Conservation (phyloP, 2,888 invertebrate genomes). For the Synanthedon myopaeformis region DNA sequence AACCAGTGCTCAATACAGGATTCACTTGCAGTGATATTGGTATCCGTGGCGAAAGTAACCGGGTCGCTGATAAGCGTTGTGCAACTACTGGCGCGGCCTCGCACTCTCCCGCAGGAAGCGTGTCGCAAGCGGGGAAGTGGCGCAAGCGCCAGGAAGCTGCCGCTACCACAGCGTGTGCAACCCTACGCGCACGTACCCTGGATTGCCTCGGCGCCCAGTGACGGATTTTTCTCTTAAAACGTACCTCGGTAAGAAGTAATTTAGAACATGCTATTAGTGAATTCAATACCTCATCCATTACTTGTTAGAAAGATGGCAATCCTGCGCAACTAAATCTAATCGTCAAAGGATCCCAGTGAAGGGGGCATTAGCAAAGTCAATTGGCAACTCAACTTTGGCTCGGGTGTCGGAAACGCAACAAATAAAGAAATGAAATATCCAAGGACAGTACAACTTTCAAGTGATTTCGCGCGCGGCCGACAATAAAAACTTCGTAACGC, state of each 20-base stretch:
- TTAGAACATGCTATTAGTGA: background rate
- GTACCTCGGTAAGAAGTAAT: constrained; percentile 32
- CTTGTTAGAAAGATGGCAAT: constrained; percentile 1
- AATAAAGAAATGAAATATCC: constrained; percentile 69
- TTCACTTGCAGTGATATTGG: constrained; percentile 45
- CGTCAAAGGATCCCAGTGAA: constrained; percentile 39
- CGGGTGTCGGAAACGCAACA: constrained; percentile 61
- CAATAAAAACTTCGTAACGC: constrained; percentile 68
- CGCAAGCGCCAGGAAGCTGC: constrained; percentile 61
- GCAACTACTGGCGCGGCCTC: constrained; percentile 54
- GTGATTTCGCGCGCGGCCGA: constrained; percentile 68
- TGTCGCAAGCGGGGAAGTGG: constrained; percentile 66
- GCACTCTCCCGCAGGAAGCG: constrained; percentile 67
- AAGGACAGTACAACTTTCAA: constrained; percentile 70
- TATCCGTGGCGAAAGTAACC: constrained; percentile 48
- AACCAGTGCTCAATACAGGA: constrained; percentile 51
- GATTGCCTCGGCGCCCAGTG: constrained; percentile 38
- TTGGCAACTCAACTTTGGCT: constrained; percentile 49
- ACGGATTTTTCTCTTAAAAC: constrained; percentile 32
- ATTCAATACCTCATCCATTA: background rate
- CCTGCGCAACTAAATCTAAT: constrained; percentile 19
- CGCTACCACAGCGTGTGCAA: constrained; percentile 31
- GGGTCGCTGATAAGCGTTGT: constrained; percentile 58
- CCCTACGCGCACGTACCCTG: constrained; percentile 43
- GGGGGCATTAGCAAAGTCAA: constrained; percentile 39